Percentiles rank a stretch among this genome's conserved stretches.
phyloP scores from a whole-genome alignment of 2,797 vertebrate genomes.

The Trachops cirrhosus region DNA sequence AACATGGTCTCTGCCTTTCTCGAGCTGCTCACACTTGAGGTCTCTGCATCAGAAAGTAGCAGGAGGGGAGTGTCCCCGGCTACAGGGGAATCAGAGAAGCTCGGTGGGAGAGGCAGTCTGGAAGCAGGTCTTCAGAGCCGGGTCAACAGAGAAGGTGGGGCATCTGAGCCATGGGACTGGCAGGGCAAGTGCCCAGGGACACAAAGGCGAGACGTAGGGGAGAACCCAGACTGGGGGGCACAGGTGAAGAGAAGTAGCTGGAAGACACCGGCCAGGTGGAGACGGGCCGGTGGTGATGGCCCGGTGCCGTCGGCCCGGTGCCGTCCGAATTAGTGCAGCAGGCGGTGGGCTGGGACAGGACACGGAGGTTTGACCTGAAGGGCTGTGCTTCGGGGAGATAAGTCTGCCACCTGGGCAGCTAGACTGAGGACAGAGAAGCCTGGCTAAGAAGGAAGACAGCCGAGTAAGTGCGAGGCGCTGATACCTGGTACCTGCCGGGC shows the following conservation, averaged over 20 bases:
- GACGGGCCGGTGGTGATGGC: rapidly evolving
- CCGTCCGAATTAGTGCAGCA: rapidly evolving
- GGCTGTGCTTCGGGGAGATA: not conserved
- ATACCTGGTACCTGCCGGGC: not conserved
- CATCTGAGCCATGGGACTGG: not conserved
- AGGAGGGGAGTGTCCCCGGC: not conserved
- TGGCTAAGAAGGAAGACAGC: not conserved
- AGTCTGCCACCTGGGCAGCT: not conserved
- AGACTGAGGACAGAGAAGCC: not conserved
- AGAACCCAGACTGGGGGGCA: not conserved
- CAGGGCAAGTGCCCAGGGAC: not conserved
- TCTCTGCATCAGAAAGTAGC: not conserved
- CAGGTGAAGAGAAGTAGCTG: not conserved
- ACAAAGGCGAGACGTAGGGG: not conserved
- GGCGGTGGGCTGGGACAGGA: not conserved
- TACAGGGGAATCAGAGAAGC: not conserved
- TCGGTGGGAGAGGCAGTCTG: not conserved
- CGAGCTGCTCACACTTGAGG: not conserved
- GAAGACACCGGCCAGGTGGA: not conserved
- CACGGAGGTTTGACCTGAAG: not conserved
- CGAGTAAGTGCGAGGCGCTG: not conserved
- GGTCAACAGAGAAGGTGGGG: not conserved
- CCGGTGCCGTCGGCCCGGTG: not conserved
- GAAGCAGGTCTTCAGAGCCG: not conserved
- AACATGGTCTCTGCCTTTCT: not conserved